Conservation (phyloP, 2,888 invertebrate genomes). For the Drosophila subquinaria region DNA sequence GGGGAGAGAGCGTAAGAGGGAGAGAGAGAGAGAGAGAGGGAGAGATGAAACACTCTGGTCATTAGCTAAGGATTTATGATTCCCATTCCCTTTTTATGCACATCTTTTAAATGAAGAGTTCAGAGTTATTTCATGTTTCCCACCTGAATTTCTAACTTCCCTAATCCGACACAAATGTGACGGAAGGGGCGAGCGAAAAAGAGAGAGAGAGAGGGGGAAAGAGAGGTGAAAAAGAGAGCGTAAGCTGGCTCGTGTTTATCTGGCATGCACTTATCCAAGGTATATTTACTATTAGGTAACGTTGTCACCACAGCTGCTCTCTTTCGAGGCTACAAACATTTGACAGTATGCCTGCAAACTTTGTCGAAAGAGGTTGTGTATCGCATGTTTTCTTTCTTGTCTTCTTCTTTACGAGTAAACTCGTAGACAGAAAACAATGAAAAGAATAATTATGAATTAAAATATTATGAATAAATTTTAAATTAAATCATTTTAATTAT, state of each 20-base stretch:
- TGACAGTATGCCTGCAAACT: no score
- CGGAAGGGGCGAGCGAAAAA: neutral
- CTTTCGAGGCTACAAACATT: no score
- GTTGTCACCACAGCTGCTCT: no score
- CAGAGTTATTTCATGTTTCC: neutral
- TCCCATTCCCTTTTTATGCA: neutral
- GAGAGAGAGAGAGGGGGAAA: neutral
- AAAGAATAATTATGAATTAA: no score
- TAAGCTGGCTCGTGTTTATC: neutral
- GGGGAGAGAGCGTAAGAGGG: neutral
- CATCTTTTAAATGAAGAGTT: neutral
- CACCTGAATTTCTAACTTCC: neutral
- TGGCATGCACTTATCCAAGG: constrained; percentile 2
- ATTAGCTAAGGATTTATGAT: constrained; percentile 18
- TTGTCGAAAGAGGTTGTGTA: no score
- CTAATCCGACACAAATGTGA: neutral
- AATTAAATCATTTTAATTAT: no score
- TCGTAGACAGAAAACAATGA: no score
- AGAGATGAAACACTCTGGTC: constrained; percentile 1
- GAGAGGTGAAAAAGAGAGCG: neutral
- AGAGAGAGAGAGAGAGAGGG: neutral
- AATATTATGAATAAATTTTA: no score
- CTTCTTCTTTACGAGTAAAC: no score
- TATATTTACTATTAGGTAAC: no score
- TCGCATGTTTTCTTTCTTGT: no score